These are phyloP conservation scores for Bambusicola thoracicus DNA, from an alignment of 2,113 vertebrate species.

Conservation along the genomic window DNA sequence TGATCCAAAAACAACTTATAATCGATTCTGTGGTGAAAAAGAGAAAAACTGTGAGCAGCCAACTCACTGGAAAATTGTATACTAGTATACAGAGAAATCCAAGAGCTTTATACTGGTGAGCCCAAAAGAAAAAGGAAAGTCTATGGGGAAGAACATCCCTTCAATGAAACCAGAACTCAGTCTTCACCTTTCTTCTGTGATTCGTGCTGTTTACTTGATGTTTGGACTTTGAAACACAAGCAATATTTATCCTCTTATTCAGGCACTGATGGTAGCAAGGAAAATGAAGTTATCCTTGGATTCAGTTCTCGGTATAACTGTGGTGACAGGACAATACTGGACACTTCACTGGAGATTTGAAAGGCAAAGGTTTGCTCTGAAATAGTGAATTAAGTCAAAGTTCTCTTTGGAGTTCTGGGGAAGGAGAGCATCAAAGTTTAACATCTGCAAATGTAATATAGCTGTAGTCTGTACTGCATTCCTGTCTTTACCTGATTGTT, in stretches of 20 bases:
- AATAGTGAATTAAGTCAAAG: rapidly evolving
- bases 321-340: no score
- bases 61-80: conserved; percentile 95
- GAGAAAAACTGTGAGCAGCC: conserved; percentile 93
- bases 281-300: background rate
- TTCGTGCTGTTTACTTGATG: background rate
- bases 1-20: conserved; percentile 93
- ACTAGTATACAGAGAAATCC: conserved; percentile 71
- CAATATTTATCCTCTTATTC: background rate
- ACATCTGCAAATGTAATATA: background rate
- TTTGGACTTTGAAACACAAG: background rate
- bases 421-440: background rate
- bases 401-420: background rate
- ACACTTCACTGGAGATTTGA: background rate
- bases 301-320: background rate
- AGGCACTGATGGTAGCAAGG: background rate
- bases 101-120: background rate
- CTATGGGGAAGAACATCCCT: background rate
- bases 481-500: background rate
- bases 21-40: conserved; percentile 93
- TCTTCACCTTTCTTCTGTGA: background rate
- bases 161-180: background rate
- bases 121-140: background rate
- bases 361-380: background rate
- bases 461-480: background rate